phyloP scores from a whole-genome alignment of 2,113 vertebrate species.

The Oceanodroma tethys region DNA sequence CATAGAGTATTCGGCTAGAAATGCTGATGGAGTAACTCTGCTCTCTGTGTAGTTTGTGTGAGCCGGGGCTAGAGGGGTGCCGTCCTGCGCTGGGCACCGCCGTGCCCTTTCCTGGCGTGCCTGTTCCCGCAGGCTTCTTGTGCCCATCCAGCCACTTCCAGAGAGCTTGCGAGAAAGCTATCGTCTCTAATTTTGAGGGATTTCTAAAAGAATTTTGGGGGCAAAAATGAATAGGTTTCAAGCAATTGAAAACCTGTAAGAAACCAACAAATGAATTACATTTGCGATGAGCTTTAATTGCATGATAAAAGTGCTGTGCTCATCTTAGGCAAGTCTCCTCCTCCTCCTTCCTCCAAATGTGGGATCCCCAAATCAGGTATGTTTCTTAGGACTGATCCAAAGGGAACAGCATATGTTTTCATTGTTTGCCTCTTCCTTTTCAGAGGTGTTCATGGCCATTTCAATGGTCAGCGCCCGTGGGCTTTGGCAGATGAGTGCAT shows the following conservation, averaged over 20 bases:
- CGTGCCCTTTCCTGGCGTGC: fast-evolving
- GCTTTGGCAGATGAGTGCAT: conserved; percentile 85
- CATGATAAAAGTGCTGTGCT: not conserved
- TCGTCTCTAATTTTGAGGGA: not conserved
- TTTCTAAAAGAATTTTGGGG: not conserved
- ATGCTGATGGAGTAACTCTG: not conserved
- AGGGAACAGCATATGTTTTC: not conserved
- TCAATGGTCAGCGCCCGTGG: conserved; percentile 83
- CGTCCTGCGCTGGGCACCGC: not conserved
- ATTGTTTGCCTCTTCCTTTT: conserved; percentile 1
- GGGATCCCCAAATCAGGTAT: not conserved
- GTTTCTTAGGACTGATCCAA: not conserved
- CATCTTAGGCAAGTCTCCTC: not conserved
- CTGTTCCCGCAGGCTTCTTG: not conserved
- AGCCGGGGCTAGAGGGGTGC: not conserved
- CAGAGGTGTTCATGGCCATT: conserved; percentile 88
- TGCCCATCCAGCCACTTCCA: not conserved
- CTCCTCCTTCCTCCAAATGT: not conserved
- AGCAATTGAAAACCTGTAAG: not conserved
- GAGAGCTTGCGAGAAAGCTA: not conserved
- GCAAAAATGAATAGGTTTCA: not conserved
- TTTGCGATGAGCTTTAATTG: not conserved
- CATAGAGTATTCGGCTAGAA: fast-evolving
- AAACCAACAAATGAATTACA: not conserved
- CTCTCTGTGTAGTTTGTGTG: not conserved